Evolutionary conservation across 92 coral and sea anemone species (phyloP), one percentile per base, ranked within the genome.

Genomic region (Umimayanthus chanpuru): DNA sequence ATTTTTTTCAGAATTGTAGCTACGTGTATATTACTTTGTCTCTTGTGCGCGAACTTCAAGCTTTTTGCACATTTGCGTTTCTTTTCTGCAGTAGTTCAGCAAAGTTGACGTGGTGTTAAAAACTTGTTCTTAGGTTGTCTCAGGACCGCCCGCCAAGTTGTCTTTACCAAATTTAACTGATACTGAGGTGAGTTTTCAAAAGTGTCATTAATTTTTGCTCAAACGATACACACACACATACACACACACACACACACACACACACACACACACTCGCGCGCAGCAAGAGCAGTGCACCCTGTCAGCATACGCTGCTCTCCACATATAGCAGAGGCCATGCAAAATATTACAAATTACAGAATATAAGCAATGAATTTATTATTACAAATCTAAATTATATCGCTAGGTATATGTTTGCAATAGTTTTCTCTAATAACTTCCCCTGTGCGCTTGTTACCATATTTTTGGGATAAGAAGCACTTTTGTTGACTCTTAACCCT

Each of bases 111-210:
- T 49, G 74, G 21, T 64, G 39, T 7, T 75, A 10, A n/a, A 41
- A 18, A 20, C 47, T 10, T 76, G 2, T 76, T 82, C 30, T 30
- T 29, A 96, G 99, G 93, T 96, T 77, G 72, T 85, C 56, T 87
- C 98, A n/a, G 99, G 99, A 9, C 96, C 97, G 8, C 98, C 99
- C 15, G 89, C 95, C 1, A 93, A 95, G 88, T 90, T 96, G 36
- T 87, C 90, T 64, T 61, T 95, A 72, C 83, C 93, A 14, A 93
- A 90, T 72, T 47, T 92, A 73, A 93, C 93, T 76, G 90, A 82
- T 8, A 88, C 93, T 6, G 98, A 95, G 95, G 99, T 96, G 79
- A 30, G 79, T 23, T 26, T 25, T 49, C 3, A 44, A 43, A 26
- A 23, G 3, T 28, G 25, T 41, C 65, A 26, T 41, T 72, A 6